Base-by-base conservation (phyloP, 2,888 invertebrate genomes). In the Myathropa florea region DNA sequence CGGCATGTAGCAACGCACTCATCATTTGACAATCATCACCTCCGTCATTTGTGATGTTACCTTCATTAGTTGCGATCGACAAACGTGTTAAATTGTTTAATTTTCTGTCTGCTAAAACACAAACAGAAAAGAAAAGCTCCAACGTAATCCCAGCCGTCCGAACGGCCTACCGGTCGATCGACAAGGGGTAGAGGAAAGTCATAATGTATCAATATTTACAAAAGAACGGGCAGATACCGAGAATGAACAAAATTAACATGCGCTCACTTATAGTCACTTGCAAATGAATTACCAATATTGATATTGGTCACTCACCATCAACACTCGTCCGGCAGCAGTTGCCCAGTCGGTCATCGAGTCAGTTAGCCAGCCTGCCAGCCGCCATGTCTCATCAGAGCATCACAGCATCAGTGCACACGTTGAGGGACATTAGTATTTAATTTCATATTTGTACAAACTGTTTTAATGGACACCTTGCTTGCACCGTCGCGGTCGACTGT, bases 61-160 rank as follows among this genome's bases (percentile, higher is more conserved):
- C 82, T 78, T 86, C 78, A 82, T 83, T 86, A 70, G 82, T 26
- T 46, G 46, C 71, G 78, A 57, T 82, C 78, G 86, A 75, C 78
- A 86, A 86, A 83, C 28, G 86, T 86, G 78, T 86, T 88, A 88
- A 88, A 88, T 88, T 84, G 81, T 88, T 85, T 83, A 88, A 85
- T 88, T 83, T 87, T 83, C 55, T 86, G 83, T 81, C 76, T 88
- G 81, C 75, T 83, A 88, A 83, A 86, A 88, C 86, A 89, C 83
- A 86, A 77, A 78, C 65, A 67, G 59, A 24, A 80, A 39, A 30
- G 10, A 46, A 65, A 23, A 4, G 10, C 57, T 68, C 18, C 24
- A 61, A 78, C 26, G 30, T 21, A 55, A 78, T 28, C 63, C 12
- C 36, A 63, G 23, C 72, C 28, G n/a, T 18, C 24, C 57, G 57